A percentile compares a stretch with the other conserved stretches of the same genome.
Conservation (phyloP, 2,888 invertebrate genomes). For the Urechis unicinctus region DNA sequence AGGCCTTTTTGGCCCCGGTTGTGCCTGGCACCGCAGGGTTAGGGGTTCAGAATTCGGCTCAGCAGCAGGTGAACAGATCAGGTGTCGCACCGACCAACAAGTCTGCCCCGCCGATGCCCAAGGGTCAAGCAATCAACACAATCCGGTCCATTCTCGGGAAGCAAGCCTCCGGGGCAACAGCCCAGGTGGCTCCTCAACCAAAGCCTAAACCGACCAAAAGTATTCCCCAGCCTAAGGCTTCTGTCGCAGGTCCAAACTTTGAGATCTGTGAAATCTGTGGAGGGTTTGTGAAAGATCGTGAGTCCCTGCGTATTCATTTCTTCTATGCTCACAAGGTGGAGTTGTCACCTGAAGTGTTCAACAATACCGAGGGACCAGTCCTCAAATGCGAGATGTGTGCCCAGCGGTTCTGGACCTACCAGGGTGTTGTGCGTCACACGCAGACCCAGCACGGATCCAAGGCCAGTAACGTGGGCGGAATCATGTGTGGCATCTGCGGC, state of each 20-base stretch:
- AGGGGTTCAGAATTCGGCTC: background rate
- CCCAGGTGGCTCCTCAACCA: background rate
- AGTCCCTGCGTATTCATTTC: conserved; percentile 90
- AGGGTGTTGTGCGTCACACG: conserved; percentile 90
- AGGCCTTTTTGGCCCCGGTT: conserved; percentile 4
- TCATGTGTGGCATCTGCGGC: background rate
- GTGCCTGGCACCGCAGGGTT: no score
- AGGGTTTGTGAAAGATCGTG: conserved; percentile 90
- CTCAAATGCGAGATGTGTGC: conserved; percentile 87
- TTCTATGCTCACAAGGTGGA: conserved; percentile 86
- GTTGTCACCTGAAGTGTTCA: conserved; percentile 31
- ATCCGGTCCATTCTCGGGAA: background rate
- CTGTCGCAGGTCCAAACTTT: conserved; percentile 1
- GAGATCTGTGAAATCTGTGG: conserved; percentile 96
- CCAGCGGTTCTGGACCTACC: conserved; percentile 93
- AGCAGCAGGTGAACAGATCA: background rate
- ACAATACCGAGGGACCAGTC: conserved; percentile 61
- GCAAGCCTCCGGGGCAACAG: background rate
- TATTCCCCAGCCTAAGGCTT: background rate
- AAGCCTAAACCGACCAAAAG: background rate
- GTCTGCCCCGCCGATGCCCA: background rate
- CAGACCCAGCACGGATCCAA: conserved; percentile 54
- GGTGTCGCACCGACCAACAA: background rate
- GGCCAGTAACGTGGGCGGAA: background rate
- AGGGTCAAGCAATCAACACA: background rate